A percentile compares a stretch with the other conserved stretches of the same genome.
phyloP scores from a whole-genome alignment of 1,140 invertebrate species.

The Piezodorus guildinii region DNA sequence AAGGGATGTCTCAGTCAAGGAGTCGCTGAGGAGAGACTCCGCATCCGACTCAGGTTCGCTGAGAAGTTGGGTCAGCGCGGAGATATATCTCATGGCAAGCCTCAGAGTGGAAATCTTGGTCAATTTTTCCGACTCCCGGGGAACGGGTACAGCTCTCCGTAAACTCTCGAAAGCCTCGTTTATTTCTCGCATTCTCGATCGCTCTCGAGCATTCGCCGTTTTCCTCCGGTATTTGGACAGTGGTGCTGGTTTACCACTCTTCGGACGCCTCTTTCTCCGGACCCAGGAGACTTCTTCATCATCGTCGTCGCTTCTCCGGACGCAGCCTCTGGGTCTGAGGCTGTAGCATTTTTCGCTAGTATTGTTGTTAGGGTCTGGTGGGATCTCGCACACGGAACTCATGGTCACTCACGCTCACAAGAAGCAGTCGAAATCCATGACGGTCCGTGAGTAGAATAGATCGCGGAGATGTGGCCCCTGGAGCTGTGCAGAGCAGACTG shows the following conservation, averaged over 20 bases:
- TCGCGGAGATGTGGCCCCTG: background rate
- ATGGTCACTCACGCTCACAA: constrained; percentile 5
- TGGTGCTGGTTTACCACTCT: constrained; percentile 54
- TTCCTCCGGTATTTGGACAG: constrained; percentile 80
- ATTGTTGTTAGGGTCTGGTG: constrained; percentile 24
- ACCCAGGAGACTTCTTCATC: constrained; percentile 27
- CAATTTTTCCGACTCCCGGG: constrained; percentile 48
- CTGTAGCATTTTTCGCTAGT: constrained; percentile 29
- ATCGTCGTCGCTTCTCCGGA: constrained; percentile 22
- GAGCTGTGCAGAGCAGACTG: background rate
- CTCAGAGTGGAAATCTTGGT: constrained; percentile 79
- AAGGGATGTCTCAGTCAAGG: constrained; percentile 3
- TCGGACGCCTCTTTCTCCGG: constrained; percentile 24
- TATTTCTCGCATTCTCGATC: constrained; percentile 76
- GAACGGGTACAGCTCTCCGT: constrained; percentile 53
- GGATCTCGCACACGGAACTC: constrained; percentile 6
- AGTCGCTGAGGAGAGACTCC: constrained; percentile 21
- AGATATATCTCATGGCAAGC: constrained; percentile 78
- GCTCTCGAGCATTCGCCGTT: constrained; percentile 77
- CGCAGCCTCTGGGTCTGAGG: constrained; percentile 27
- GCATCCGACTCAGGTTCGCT: constrained; percentile 24
- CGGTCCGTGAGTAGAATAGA: background rate
- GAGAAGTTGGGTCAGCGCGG: constrained; percentile 42
- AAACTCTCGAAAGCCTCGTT: constrained; percentile 75
- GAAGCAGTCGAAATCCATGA: background rate